These are phyloP conservation scores for Tetramorium alpestre DNA, from an alignment of 1,140 invertebrate species.

Conservation along the genomic window DNA sequence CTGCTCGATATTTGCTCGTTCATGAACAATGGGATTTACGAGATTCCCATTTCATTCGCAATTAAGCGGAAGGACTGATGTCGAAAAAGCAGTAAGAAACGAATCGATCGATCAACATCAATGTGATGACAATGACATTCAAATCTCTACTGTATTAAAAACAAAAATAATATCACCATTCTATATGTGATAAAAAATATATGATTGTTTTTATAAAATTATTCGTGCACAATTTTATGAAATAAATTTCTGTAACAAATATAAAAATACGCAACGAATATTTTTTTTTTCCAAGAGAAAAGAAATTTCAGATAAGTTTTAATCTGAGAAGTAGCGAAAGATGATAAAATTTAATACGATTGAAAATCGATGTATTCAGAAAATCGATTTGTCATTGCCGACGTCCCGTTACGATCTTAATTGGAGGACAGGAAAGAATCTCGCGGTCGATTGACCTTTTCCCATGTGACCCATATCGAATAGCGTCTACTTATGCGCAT, in stretches of 20 bases:
- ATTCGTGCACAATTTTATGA: neutral
- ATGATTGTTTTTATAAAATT: neutral
- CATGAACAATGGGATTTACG: slow-evolving; percentile 45
- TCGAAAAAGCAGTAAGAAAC: neutral
- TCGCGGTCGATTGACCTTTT: slow-evolving; percentile 63
- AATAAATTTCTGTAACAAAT: neutral
- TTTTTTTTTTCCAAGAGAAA: neutral
- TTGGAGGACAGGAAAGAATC: slow-evolving; percentile 57
- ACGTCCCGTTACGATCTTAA: slow-evolving; percentile 32
- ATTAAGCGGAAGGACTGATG: slow-evolving; percentile 2
- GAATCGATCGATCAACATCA: slow-evolving; percentile 23
- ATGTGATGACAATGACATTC: neutral
- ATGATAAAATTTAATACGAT: neutral
- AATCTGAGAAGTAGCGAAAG: neutral
- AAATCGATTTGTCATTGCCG: slow-evolving; percentile 57
- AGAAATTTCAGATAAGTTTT: neutral
- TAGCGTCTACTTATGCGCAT: slow-evolving; percentile 65
- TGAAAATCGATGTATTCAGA: neutral
- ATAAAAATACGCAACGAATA: neutral
- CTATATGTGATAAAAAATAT: neutral
- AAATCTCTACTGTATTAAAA: neutral
- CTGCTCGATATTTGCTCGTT: slow-evolving; percentile 34
- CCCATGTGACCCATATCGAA: slow-evolving; percentile 58
- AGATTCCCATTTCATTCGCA: slow-evolving; percentile 41
- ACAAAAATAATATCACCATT: neutral